Evolutionary conservation across 92 coral and sea anemone genomes (phyloP), one percentile per base, ranked within the genome.

Genomic region (Epizoanthus stellaris): DNA sequence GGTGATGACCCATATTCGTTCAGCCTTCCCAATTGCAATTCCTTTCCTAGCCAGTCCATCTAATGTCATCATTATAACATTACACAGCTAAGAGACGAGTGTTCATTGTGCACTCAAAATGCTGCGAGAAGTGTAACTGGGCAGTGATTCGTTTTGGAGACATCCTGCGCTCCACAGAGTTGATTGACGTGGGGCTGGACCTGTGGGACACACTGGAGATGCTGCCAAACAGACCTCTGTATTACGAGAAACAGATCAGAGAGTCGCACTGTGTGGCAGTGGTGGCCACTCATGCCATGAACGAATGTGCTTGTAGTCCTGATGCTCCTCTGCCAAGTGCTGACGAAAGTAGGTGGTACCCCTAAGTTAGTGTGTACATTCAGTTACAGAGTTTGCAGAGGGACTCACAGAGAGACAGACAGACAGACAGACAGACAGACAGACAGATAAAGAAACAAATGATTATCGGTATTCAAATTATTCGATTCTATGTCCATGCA

Each of bases 101-200:
- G 30, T 92, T 90, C 81, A 77, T 94, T 17, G 82, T 92, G 89
- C 92, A 90, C 84, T 85, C 95, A 20, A 89, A 85, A 16, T 94
- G 98, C 64, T 94, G 98, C 77, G 92, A 94, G 10, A 86, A 86
- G 85, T 94, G 98, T 66, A 70, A 76, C 72, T 89, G 91, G 89
- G 95, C 91, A 15, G 80, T 90, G 45, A 93, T 89, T 61, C 91
- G 95, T 54, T 86, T 94, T 12, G 95, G 94, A 23, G 58, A 73
- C 40, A 70, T 94, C 13, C 77, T 94, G 11, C 87, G 86, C 58
- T 76, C 92, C 2, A 94, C 98, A 7, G 95, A 85, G 15, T 52
- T 87, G 84, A 90, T 93, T 16, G 91, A 91, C 68, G 93, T 88
- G 8, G 53, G 87, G 40, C 47, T 86, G 14, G 97, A 93, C 36